A percentile compares a stretch with the other conserved stretches of the same genome.
These are phyloP conservation scores for Andrena praecox DNA, from an alignment of 2,888 invertebrate genomes.

Conservation along the genomic window DNA sequence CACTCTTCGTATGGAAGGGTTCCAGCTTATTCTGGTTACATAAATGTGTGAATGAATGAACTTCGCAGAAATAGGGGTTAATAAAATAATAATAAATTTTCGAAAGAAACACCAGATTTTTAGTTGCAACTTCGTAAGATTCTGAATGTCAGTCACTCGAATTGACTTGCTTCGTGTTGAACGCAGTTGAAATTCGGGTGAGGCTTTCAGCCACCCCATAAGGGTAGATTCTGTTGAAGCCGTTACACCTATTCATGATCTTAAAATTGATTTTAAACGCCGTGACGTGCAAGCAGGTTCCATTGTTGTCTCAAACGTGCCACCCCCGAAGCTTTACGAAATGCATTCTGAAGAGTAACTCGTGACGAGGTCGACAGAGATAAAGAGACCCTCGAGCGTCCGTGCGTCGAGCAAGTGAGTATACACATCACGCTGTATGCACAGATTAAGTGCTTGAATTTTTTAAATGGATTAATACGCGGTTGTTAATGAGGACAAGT, in stretches of 20 bases:
- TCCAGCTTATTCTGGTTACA: too few relatives aligned
- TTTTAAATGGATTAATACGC: conserved; percentile 54
- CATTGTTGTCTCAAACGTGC: conserved; percentile 22
- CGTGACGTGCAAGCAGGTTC: not conserved
- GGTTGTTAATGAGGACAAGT: conserved; percentile 48
- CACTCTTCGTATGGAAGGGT: too few relatives aligned
- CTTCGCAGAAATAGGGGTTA: too few relatives aligned
- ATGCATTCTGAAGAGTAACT: conserved; percentile 24
- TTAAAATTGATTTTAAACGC: conserved; percentile 4
- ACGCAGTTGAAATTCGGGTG: not conserved
- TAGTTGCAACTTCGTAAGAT: too few relatives aligned
- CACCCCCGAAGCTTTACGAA: conserved; percentile 13
- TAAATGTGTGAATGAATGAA: too few relatives aligned
- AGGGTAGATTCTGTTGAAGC: not conserved
- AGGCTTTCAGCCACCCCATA: not conserved
- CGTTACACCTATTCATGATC: not conserved
- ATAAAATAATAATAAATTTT: too few relatives aligned
- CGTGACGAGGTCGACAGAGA: conserved; percentile 36
- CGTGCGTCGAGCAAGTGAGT: conserved; percentile 29
- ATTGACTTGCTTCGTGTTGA: too few relatives aligned
- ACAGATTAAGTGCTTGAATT: conserved; percentile 43
- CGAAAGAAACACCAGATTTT: too few relatives aligned
- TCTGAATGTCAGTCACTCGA: too few relatives aligned
- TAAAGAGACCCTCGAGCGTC: conserved; percentile 46
- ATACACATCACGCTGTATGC: conserved; percentile 22